A percentile compares a stretch with the other conserved stretches of the same genome.
phyloP scores from a whole-genome alignment of 2,797 vertebrate species.

The Peromyscus melanophrys region DNA sequence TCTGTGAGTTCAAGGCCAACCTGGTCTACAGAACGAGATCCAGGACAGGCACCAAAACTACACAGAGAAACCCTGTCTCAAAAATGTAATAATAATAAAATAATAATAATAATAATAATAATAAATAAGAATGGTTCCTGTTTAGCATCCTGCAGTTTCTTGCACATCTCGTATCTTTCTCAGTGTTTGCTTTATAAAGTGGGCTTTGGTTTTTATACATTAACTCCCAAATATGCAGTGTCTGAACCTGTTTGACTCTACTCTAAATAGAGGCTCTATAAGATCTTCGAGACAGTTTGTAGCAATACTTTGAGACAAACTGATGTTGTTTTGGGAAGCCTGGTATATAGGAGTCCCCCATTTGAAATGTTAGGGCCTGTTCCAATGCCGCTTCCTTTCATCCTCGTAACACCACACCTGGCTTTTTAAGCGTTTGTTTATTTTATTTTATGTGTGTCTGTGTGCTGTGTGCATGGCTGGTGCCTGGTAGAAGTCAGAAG shows the following conservation, averaged over 20 bases:
- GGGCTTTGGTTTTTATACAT: background rate
- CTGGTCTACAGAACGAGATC: no score
- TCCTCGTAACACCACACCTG: background rate
- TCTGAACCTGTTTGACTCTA: background rate
- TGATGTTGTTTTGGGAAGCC: background rate
- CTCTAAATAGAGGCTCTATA: background rate
- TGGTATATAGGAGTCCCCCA: background rate
- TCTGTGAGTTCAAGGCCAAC: no score
- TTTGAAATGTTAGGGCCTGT: background rate
- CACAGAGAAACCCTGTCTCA: no score
- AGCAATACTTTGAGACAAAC: background rate
- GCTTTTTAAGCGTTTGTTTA: background rate
- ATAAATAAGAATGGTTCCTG: background rate
- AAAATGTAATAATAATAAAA: no score
- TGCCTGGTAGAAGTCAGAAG: background rate
- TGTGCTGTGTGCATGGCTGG: no score
- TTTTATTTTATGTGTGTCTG: background rate
- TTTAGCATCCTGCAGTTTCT: background rate
- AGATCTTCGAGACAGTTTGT: background rate
- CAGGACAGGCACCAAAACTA: no score
- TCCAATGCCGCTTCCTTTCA: background rate
- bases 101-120: no score
- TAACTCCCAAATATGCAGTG: background rate
- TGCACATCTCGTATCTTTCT: background rate
- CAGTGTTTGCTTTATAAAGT: background rate